Percentiles rank a stretch among this genome's conserved stretches.
phyloP scores from a whole-genome alignment of 2,113 vertebrate species.

The Corythoichthys intestinalis region DNA sequence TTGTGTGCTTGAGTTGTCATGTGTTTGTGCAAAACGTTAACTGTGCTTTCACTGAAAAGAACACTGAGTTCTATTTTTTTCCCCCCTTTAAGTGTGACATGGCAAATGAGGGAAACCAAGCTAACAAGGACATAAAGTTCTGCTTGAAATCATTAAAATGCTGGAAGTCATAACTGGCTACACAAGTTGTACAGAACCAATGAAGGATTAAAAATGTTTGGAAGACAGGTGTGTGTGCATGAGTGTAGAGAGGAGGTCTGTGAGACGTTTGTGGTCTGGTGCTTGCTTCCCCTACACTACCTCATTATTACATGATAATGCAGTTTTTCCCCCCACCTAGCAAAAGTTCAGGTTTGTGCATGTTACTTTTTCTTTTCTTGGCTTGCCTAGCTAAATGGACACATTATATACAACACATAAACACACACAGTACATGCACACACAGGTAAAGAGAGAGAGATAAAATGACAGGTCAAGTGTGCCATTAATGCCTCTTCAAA shows the following conservation, averaged over 20 bases:
- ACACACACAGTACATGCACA: neutral
- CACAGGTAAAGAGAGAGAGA: neutral
- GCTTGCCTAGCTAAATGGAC: conserved; percentile 2
- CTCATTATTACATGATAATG: conserved; percentile 66
- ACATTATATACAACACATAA: neutral
- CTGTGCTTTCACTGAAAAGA: conserved; percentile 49
- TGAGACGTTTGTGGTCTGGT: conserved; percentile 40
- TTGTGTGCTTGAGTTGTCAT: conserved; percentile 47
- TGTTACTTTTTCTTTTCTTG: conserved; percentile 9
- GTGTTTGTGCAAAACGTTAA: neutral
- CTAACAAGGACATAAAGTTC: conserved; percentile 72
- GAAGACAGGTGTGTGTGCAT: conserved; percentile 25
- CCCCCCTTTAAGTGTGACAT: conserved; percentile 57
- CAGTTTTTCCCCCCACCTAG: conserved; percentile 1
- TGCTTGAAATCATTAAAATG: conserved; percentile 76
- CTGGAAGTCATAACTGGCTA: conserved; percentile 49
- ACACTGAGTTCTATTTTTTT: conserved; percentile 51
- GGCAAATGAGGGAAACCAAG: conserved; percentile 72
- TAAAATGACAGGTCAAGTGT: neutral
- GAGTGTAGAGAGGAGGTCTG: conserved; percentile 4
- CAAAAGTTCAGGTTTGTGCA: conserved; percentile 32
- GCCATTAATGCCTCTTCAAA: neutral
- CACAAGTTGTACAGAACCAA: conserved; percentile 46
- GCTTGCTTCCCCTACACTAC: conserved; percentile 45
- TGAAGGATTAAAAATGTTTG: conserved; percentile 22